phyloP scores from a whole-genome alignment of 2,888 invertebrate genomes.

The Drosophila colorata region DNA sequence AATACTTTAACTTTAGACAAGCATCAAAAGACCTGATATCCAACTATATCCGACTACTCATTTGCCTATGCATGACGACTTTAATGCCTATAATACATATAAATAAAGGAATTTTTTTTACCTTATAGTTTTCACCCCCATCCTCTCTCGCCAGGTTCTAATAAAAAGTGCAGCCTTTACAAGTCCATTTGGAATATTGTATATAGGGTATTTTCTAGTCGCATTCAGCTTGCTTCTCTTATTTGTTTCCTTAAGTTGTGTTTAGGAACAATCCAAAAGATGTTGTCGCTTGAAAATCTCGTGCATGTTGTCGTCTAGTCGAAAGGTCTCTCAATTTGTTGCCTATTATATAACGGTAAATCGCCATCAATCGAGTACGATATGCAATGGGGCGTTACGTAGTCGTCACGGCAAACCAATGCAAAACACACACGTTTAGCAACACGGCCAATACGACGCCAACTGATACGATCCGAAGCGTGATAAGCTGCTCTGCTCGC shows the following conservation, averaged over 20 bases:
- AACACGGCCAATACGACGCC: not conserved
- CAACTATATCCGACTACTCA: too few relatives aligned
- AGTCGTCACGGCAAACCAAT: slow-evolving; percentile 10
- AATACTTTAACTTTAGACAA: too few relatives aligned
- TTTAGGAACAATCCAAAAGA: not conserved
- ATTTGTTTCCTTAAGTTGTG: not conserved
- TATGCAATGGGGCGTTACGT: slow-evolving; percentile 14
- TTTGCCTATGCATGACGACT: too few relatives aligned
- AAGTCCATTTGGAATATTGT: not conserved
- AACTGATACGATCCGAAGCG: slow-evolving; percentile 7
- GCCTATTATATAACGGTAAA: not conserved
- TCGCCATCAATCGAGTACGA: not conserved
- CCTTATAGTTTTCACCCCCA: too few relatives aligned
- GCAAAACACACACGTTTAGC: not conserved
- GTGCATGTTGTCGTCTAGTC: not conserved
- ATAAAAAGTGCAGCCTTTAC: too few relatives aligned
- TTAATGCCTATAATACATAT: too few relatives aligned
- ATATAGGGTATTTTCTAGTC: not conserved
- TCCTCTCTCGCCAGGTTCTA: too few relatives aligned
- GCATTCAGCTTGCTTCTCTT: not conserved
- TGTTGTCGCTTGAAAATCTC: not conserved
- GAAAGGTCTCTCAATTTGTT: not conserved
- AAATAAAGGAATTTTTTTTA: too few relatives aligned
- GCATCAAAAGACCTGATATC: too few relatives aligned
- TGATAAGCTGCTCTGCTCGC: slow-evolving; percentile 13